These are phyloP conservation scores for Lepidurus couesii DNA, from an alignment of 1,140 invertebrate genomes.

Conservation along the genomic window DNA sequence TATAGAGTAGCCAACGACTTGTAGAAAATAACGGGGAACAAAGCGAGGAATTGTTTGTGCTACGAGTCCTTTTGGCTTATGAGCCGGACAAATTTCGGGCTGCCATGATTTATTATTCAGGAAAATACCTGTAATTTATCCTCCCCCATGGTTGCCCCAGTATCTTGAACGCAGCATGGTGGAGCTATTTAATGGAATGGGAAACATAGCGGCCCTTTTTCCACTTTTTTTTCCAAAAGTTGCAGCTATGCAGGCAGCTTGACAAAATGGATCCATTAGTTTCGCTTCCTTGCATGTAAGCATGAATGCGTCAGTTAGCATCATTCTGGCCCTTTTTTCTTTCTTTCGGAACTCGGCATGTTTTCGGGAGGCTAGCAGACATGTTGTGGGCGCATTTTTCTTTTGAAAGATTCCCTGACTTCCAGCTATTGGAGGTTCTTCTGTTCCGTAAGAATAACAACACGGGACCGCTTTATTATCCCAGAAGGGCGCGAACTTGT, in stretches of 20 bases:
- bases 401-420: background rate
- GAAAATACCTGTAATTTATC: slow-evolving; percentile 22
- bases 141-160: slow-evolving; percentile 1
- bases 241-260: slow-evolving; percentile 1
- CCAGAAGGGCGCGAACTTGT: slow-evolving; percentile 20
- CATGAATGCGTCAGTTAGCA: background rate
- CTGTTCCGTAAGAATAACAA: background rate
- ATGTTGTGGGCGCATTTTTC: background rate
- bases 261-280: slow-evolving; percentile 19
- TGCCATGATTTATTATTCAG: slow-evolving; percentile 22
- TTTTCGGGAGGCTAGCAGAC: background rate
- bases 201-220: background rate
- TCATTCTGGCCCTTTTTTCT: background rate
- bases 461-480: background rate
- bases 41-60: background rate
- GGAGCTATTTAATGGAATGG: slow-evolving; percentile 1
- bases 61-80: background rate
- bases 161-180: background rate
- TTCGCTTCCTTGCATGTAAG: slow-evolving; percentile 10
- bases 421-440: background rate
- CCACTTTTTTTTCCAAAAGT: background rate
- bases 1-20: too few species aligned
- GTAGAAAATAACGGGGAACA: background rate
- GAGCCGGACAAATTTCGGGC: background rate
- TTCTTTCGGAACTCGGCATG: background rate